Percentiles rank a stretch among this genome's conserved stretches.
Evolutionary conservation across 2,888 invertebrate genomes (phyloP).

Genomic region (Melipona bicolor): DNA sequence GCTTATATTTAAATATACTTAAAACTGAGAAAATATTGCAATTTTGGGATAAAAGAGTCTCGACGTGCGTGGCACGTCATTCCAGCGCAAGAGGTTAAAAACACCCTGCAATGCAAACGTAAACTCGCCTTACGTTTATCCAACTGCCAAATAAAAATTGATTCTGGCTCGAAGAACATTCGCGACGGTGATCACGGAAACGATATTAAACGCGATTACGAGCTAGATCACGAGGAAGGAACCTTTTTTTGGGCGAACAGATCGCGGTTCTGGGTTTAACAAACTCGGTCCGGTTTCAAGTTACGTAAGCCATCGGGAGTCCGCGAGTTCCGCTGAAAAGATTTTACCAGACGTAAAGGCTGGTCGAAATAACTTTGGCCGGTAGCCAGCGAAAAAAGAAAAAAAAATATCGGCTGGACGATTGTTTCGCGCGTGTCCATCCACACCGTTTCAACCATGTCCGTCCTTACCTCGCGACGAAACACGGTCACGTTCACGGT

Average conservation of each 20-base stretch:
- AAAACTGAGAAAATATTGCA: too few relatives aligned
- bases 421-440: constrained; percentile 27
- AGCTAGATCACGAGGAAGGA: neutral
- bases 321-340: constrained; percentile 34
- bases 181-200: neutral
- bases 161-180: neutral
- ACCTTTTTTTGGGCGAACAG: constrained; percentile 31
- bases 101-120: too few relatives aligned
- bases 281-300: constrained; percentile 55
- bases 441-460: neutral
- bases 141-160: neutral
- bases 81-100: too few relatives aligned
- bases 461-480: neutral
- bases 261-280: constrained; percentile 40
- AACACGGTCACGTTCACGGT: constrained; percentile 63
- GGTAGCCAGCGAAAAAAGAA: constrained; percentile 41
- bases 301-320: constrained; percentile 62
- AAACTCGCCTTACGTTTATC: neutral
- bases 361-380: constrained; percentile 57
- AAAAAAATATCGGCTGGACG: constrained; percentile 48
- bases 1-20: too few relatives aligned
- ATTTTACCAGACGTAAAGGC: constrained; percentile 48
- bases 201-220: neutral
- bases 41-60: too few relatives aligned
- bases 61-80: too few relatives aligned